Evolutionary conservation across 2,113 vertebrate genomes (phyloP).

Genomic region (Amia ocellicauda): DNA sequence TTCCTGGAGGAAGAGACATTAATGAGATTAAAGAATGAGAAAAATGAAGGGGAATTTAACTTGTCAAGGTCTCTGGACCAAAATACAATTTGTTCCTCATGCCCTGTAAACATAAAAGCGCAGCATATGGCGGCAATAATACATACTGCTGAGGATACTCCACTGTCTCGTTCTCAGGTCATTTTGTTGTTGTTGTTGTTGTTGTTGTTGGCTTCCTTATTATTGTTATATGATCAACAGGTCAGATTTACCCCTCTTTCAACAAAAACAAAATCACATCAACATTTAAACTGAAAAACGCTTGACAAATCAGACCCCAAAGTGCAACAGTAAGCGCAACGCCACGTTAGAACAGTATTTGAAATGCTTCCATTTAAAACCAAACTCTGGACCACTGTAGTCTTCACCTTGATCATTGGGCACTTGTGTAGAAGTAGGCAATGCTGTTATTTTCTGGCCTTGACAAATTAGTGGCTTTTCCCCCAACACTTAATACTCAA

Average conservation of each 20-base stretch:
- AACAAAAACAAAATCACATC: not conserved
- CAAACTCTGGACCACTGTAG: conserved; percentile 14
- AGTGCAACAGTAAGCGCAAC: conserved; percentile 37
- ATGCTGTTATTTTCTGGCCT: not conserved
- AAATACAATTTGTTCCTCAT: too few relatives aligned
- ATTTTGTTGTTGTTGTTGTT: too few relatives aligned
- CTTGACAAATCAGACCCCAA: conserved; percentile 23
- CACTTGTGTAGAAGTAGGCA: conserved; percentile 5
- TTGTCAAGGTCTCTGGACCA: too few relatives aligned
- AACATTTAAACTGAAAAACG: conserved; percentile 19
- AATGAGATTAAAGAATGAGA: too few relatives aligned
- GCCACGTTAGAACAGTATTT: conserved; percentile 34
- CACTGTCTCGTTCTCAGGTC: too few relatives aligned
- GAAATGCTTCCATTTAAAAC: conserved; percentile 4
- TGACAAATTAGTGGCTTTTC: conserved; percentile 6
- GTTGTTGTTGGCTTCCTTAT: not conserved
- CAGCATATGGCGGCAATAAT: too few relatives aligned
- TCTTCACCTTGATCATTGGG: conserved; percentile 1
- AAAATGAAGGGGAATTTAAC: too few relatives aligned
- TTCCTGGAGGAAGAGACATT: too few relatives aligned
- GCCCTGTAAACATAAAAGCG: too few relatives aligned
- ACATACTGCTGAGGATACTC: too few relatives aligned
- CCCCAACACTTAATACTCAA: not conserved
- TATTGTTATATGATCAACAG: not conserved
- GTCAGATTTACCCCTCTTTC: not conserved